Evolutionary conservation across 2,797 vertebrate genomes (phyloP).

Genomic region (Leuciscus waleckii): DNA sequence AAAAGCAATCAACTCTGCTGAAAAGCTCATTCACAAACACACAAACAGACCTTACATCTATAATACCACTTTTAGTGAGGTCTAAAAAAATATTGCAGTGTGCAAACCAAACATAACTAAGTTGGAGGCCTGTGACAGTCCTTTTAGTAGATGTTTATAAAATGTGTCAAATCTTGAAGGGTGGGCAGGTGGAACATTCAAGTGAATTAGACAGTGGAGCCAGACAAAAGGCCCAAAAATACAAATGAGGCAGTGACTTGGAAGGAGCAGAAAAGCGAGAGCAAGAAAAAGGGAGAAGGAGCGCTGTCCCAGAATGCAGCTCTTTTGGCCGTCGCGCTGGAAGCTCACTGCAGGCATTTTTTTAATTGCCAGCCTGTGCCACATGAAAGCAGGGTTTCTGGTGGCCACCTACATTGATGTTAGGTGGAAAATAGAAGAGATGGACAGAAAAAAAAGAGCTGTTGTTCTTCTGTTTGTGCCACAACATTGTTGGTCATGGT

Average conservation of each 20-base stretch:
- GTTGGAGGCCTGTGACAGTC: conserved; percentile 51
- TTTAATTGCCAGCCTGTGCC: conserved; percentile 56
- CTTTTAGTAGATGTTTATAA: conserved; percentile 65
- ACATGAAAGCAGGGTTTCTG: conserved; percentile 52
- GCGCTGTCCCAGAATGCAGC: conserved; percentile 30
- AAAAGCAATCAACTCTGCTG: conserved; percentile 9
- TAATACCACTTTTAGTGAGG: not conserved
- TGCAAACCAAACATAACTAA: conserved; percentile 12
- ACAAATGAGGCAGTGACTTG: conserved; percentile 52
- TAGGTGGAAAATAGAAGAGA: conserved; percentile 8
- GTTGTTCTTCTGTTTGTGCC: conserved; percentile 34
- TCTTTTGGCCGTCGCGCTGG: conserved; percentile 40
- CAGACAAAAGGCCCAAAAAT: conserved; percentile 50
- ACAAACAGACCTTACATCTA: conserved; percentile 30
- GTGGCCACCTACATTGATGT: conserved; percentile 42
- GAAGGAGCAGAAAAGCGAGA: conserved; percentile 22
- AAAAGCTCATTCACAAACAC: conserved; percentile 26
- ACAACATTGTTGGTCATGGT: not conserved
- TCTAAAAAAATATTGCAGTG: conserved; percentile 12
- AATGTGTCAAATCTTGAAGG: conserved; percentile 63
- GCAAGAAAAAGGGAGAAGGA: conserved; percentile 1
- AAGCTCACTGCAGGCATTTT: conserved; percentile 57
- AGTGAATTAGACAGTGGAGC: conserved; percentile 54
- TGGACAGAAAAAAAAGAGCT: conserved; percentile 28
- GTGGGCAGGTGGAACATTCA: conserved; percentile 57